These are phyloP conservation scores for Limnothrissa miodon DNA, from an alignment of 2,113 vertebrate genomes.

Conservation along the genomic window DNA sequence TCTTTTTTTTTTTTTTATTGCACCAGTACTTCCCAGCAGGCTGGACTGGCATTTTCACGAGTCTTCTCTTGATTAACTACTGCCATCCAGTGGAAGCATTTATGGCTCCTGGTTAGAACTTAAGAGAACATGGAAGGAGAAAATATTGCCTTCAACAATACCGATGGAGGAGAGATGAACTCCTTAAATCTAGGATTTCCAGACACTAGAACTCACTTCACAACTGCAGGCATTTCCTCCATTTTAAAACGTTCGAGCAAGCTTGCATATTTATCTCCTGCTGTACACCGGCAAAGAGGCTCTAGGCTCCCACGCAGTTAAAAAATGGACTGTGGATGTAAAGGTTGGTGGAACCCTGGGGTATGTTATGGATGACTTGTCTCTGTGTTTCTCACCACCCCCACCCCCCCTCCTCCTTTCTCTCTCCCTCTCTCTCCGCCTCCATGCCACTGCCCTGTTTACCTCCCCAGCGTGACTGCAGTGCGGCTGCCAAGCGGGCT, in stretches of 20 bases:
- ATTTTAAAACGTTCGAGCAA: neutral
- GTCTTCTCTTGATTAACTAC: conserved; percentile 28
- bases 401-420: neutral
- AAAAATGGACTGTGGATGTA: neutral
- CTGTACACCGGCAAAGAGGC: neutral
- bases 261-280: neutral
- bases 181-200: neutral
- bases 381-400: neutral
- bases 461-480: conserved; percentile 74
- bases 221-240: neutral
- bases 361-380: neutral
- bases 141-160: neutral
- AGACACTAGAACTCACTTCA: neutral
- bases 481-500: conserved; percentile 82
- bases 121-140: neutral
- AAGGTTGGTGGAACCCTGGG: neutral
- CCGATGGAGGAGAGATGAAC: neutral
- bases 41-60: neutral
- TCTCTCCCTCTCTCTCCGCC: neutral
- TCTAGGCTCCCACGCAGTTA: neutral
- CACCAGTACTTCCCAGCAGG: neutral
- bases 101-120: neutral
- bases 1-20: neutral
- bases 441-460: neutral
- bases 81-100: conserved; percentile 45